Evolutionary conservation across 2,888 invertebrate genomes (phyloP).

Genomic region (Notodonta ziczac): DNA sequence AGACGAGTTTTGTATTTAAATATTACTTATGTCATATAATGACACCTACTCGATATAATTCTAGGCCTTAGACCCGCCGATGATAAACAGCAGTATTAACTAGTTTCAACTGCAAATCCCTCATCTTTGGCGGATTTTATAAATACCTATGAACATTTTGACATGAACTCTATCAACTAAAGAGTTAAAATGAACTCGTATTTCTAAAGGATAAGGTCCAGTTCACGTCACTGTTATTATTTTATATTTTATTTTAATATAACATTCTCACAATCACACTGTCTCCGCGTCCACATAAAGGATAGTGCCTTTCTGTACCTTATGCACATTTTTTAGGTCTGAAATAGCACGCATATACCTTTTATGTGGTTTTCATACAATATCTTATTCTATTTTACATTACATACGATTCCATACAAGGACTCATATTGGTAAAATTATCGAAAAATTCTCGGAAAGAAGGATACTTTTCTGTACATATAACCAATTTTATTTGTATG

Average conservation of each 20-base stretch:
- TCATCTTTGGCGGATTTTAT: conserved; percentile 22
- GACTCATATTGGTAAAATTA: conserved; percentile 57
- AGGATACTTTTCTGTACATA: conserved; percentile 36
- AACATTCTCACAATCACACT: conserved; percentile 27
- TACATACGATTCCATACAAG: conserved; percentile 44
- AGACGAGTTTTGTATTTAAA: conserved; percentile 53
- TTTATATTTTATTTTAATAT: conserved; percentile 14
- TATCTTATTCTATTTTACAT: conserved; percentile 30
- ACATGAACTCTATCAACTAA: conserved; percentile 23
- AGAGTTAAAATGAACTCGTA: conserved; percentile 42
- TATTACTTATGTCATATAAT: conserved; percentile 35
- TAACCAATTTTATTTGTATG: conserved; percentile 16
- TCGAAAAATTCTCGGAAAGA: conserved; percentile 52
- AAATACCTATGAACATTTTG: conserved; percentile 34
- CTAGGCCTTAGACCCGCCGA: conserved; percentile 44
- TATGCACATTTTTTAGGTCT: conserved; percentile 19
- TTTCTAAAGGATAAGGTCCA: conserved; percentile 43
- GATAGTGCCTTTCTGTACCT: conserved; percentile 25
- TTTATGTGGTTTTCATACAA: conserved; percentile 19
- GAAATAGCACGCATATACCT: conserved; percentile 21
- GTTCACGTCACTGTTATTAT: conserved; percentile 26
- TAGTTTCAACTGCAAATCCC: conserved; percentile 10
- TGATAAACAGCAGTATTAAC: conserved; percentile 14
- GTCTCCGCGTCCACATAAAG: conserved; percentile 18
- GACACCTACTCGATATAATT: conserved; percentile 46